These are phyloP conservation scores for Oreochromis grahami DNA, from an alignment of 2,797 vertebrate species.

Conservation along the genomic window DNA sequence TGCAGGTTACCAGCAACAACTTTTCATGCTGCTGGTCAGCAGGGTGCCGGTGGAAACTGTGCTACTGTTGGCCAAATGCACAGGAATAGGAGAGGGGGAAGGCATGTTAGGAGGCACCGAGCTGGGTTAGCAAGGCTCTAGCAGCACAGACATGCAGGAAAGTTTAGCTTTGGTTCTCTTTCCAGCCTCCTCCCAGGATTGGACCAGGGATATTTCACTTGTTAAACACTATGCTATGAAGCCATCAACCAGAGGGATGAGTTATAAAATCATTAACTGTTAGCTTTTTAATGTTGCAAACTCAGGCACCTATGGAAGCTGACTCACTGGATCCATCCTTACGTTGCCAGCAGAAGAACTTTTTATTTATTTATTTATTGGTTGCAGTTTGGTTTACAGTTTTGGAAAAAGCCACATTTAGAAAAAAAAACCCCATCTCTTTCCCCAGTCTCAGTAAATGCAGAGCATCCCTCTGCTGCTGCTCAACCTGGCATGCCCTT, in stretches of 20 bases:
- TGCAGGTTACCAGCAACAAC: neutral
- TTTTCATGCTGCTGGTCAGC: neutral
- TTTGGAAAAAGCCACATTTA: neutral
- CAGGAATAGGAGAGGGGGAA: neutral
- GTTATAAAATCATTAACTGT: neutral
- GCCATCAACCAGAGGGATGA: neutral
- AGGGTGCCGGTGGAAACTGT: neutral
- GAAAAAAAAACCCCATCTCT: rapidly evolving
- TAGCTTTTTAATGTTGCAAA: neutral
- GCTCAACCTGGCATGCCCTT: neutral
- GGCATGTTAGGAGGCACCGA: neutral
- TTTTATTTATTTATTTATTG: neutral
- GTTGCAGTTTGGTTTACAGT: neutral
- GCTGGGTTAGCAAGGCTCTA: neutral
- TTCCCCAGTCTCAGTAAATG: neutral
- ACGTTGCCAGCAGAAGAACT: neutral
- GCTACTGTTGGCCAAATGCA: neutral
- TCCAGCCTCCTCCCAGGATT: neutral
- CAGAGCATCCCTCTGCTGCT: neutral
- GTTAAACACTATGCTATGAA: neutral
- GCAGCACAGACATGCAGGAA: neutral
- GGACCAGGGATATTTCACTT: neutral
- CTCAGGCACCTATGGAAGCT: neutral
- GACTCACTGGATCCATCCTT: neutral
- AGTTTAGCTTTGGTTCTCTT: neutral